Evolutionary conservation across 2,888 invertebrate genomes (phyloP).

Genomic region (Onchidella celtica): DNA sequence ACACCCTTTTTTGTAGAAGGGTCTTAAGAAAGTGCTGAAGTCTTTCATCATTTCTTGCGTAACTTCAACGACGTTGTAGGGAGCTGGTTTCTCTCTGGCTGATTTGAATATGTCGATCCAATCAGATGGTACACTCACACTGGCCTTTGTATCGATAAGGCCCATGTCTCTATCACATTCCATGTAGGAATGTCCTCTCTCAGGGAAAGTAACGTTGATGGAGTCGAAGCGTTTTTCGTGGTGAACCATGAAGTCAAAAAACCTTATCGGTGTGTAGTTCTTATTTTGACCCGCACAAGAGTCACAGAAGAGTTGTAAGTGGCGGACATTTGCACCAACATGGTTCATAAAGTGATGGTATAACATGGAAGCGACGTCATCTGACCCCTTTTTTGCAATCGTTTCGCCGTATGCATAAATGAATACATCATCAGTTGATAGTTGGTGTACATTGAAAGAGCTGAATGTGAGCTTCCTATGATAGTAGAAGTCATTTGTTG

Average conservation of each 20-base stretch:
- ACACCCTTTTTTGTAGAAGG: background rate
- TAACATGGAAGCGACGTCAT: too few relatives aligned
- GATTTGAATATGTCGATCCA: background rate
- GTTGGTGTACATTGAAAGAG: too few relatives aligned
- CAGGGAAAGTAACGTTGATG: background rate
- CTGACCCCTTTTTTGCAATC: too few relatives aligned
- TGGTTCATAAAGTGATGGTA: too few relatives aligned
- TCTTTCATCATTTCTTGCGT: background rate
- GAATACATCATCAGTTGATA: too few relatives aligned
- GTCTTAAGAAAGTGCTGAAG: background rate
- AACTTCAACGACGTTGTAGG: background rate
- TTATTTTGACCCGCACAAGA: too few relatives aligned
- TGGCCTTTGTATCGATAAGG: background rate
- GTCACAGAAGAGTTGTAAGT: too few relatives aligned
- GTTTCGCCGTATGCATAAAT: too few relatives aligned
- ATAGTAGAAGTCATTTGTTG: too few relatives aligned
- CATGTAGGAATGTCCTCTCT: background rate
- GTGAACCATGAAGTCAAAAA: background rate
- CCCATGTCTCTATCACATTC: slow-evolving; percentile 6
- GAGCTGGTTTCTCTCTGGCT: background rate
- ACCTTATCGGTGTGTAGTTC: too few relatives aligned
- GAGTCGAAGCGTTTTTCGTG: background rate
- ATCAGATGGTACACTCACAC: background rate
- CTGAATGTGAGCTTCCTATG: too few relatives aligned
- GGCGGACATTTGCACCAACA: too few relatives aligned